These are phyloP conservation scores for Oscheius sp. DNA, from an alignment of 2,888 invertebrate species.

Conservation along the genomic window DNA sequence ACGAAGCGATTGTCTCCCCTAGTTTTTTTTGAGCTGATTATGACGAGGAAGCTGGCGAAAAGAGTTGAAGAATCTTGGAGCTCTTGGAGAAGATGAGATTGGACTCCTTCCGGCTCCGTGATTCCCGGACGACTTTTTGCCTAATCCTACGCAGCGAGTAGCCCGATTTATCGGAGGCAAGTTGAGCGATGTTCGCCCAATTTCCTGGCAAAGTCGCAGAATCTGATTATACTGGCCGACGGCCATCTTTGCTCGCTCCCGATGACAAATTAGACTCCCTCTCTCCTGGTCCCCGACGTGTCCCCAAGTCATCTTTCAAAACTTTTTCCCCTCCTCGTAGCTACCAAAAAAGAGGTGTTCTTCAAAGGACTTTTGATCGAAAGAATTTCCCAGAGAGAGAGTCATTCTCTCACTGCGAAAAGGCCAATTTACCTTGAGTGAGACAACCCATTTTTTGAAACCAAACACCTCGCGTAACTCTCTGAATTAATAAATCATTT, in stretches of 20 bases:
- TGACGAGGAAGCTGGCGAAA: too few relatives aligned
- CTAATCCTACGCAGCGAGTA: too few relatives aligned
- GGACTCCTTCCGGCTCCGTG: too few relatives aligned
- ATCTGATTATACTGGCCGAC: not conserved
- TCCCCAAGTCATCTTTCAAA: not conserved
- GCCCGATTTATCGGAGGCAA: too few relatives aligned
- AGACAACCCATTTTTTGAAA: not conserved
- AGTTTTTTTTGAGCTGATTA: too few relatives aligned
- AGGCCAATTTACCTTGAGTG: not conserved
- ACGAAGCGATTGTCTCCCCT: too few relatives aligned
- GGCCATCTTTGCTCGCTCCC: slow-evolving; percentile 10
- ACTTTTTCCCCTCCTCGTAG: not conserved
- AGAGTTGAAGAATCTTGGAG: too few relatives aligned
- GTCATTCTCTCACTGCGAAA: not conserved
- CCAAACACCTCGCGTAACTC: not conserved
- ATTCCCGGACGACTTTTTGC: too few relatives aligned
- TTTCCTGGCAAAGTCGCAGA: not conserved
- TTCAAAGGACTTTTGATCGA: not conserved
- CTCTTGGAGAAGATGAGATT: too few relatives aligned
- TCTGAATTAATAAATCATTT: too few relatives aligned
- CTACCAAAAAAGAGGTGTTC: not conserved
- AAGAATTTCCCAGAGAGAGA: not conserved
- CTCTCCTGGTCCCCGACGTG: not conserved
- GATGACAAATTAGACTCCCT: slow-evolving; percentile 8
- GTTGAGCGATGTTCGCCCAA: slow-evolving; percentile 3